Percentiles rank a stretch among this genome's conserved stretches.
Evolutionary conservation across 1,140 invertebrate species (phyloP).

Genomic region (Nymphalis io): DNA sequence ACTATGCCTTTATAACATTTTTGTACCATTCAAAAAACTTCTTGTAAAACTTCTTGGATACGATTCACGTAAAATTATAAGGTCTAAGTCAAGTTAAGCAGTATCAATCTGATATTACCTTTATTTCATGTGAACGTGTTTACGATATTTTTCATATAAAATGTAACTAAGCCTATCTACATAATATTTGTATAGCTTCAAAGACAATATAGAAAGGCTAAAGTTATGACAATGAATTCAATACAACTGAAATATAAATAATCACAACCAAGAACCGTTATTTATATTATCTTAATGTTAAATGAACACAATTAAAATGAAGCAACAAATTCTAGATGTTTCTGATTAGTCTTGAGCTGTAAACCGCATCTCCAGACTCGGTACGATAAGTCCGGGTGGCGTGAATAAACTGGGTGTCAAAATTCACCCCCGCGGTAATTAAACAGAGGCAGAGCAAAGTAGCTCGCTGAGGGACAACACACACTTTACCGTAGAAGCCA

Average conservation of each 20-base stretch:
- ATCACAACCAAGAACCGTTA: background rate
- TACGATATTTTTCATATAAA: no score
- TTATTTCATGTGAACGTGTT: no score
- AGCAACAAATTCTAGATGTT: conserved; percentile 27
- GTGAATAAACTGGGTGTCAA: conserved; percentile 55
- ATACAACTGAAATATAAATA: background rate
- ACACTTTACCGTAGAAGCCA: conserved; percentile 15
- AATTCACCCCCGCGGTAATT: conserved; percentile 59
- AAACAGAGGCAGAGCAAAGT: conserved; percentile 43
- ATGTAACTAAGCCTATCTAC: background rate
- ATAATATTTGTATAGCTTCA: no score
- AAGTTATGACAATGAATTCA: no score
- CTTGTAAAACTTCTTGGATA: no score
- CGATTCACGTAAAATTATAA: no score
- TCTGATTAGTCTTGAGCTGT: conserved; percentile 35
- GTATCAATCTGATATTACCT: no score
- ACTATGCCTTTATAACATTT: no score
- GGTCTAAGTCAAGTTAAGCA: no score
- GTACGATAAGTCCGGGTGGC: conserved; percentile 40
- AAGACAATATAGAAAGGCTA: no score
- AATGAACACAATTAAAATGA: conserved; percentile 5
- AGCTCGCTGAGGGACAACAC: conserved; percentile 17
- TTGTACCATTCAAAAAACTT: no score
- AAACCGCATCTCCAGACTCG: conserved; percentile 37
- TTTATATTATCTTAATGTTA: background rate